Evolutionary conservation across 2,888 invertebrate genomes (phyloP).

Genomic region (Loripinus fragilis): DNA sequence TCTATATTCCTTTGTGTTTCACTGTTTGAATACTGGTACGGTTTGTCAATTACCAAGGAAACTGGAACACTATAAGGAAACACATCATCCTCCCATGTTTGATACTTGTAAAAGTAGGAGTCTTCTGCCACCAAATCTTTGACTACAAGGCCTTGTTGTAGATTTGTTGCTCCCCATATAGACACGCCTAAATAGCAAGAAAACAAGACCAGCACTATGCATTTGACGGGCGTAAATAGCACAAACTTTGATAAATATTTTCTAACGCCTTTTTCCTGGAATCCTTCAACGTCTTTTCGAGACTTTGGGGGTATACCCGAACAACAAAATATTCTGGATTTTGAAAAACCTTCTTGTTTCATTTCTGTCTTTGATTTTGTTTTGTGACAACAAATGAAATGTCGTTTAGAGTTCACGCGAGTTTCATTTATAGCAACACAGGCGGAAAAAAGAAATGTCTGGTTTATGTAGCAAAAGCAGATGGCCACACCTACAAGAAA

Average conservation of each 20-base stretch:
- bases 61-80: conserved; percentile 57
- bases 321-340: conserved; percentile 77
- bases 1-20: not conserved
- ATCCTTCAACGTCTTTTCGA: conserved; percentile 59
- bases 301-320: conserved; percentile 54
- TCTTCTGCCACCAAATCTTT: conserved; percentile 64
- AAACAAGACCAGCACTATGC: conserved; percentile 63
- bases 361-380: conserved; percentile 50
- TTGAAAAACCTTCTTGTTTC: conserved; percentile 28
- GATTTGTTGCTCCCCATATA: conserved; percentile 65
- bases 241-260: conserved; percentile 59
- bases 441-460: conserved; percentile 67
- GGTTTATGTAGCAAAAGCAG: conserved; percentile 72
- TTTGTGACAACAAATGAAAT: conserved; percentile 58
- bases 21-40: not conserved
- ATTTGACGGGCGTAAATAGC: conserved; percentile 45
- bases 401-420: conserved; percentile 55
- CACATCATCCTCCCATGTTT: conserved; percentile 41
- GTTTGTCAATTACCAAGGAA: conserved; percentile 51
- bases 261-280: conserved; percentile 63
- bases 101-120: conserved; percentile 68
- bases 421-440: conserved; percentile 68
- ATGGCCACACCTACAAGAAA: conserved; percentile 67
- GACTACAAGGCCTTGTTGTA: conserved; percentile 67
- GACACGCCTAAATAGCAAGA: conserved; percentile 63